phyloP scores from a whole-genome alignment of 2,113 vertebrate genomes.

The Romanogobio albipinnatus region DNA sequence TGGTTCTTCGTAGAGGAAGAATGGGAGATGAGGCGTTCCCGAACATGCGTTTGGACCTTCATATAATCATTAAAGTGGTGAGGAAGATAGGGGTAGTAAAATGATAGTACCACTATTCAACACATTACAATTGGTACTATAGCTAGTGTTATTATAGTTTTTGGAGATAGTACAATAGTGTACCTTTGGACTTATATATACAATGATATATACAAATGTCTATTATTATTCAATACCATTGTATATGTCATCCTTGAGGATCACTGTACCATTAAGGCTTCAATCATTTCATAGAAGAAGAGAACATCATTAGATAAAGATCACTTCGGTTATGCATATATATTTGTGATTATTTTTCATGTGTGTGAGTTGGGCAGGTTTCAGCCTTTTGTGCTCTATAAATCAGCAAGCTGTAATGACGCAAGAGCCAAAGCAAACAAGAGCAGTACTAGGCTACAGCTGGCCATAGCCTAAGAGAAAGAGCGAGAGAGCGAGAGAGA shows the following conservation, averaged over 20 bases:
- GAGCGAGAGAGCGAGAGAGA: slow-evolving; percentile 7
- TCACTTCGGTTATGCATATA: slow-evolving; percentile 31
- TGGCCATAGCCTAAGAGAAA: slow-evolving; percentile 57
- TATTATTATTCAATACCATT: too few relatives aligned
- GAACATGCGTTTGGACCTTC: too few relatives aligned
- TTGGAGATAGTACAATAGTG: too few relatives aligned
- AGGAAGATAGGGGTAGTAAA: too few relatives aligned
- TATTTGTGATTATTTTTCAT: slow-evolving; percentile 41
- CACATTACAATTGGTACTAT: too few relatives aligned
- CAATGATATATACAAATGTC: too few relatives aligned
- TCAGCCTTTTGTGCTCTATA: slow-evolving; percentile 76
- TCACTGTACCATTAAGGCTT: background rate
- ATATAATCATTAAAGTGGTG: too few relatives aligned
- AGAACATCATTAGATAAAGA: slow-evolving; percentile 14
- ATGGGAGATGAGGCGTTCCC: too few relatives aligned
- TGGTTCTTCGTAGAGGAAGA: too few relatives aligned
- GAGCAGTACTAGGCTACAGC: slow-evolving; percentile 73
- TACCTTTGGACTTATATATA: too few relatives aligned
- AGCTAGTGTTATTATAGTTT: too few relatives aligned
- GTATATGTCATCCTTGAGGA: background rate
- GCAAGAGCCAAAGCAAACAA: slow-evolving; percentile 73
- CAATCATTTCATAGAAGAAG: background rate
- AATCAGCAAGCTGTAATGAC: slow-evolving; percentile 73
- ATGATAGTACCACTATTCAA: too few relatives aligned
- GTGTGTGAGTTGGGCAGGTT: slow-evolving; percentile 64